Evolutionary conservation across 2,797 vertebrate genomes (phyloP), one percentile per base, ranked within the genome.

Genomic region (Todus mexicanus): DNA sequence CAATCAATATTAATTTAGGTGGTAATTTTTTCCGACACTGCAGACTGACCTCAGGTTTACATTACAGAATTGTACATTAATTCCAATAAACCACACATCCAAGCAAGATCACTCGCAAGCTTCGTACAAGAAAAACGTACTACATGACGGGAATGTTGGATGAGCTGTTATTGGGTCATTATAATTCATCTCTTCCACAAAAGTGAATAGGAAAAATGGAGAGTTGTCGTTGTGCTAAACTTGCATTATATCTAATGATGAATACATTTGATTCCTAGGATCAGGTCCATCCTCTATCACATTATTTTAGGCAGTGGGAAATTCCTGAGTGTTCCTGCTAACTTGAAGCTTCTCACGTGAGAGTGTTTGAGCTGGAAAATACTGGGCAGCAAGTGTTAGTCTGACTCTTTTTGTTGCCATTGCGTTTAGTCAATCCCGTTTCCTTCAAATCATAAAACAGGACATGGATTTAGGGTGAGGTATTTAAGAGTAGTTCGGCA

Each of bases 131-230:
- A 35, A 89, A 69, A 70, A 50, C 69, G 22, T 33, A 35, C 40
- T 63, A 40, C 53, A 12, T 26, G 56, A 47, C 72, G 71, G 77
- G 92, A 90, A 92, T 69, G 60, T 75, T 75, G 40, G 87, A 4
- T 84, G 80, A 94, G 70, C 42, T 89, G 35, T 91, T 93, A 93
- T 22, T 84, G 82, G 93, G 71, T 76, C 53, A 78, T 94, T 95
- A 47, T 45, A 69, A 95, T 96, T 95, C 90, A 65, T 85, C 16
- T 48, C 82, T 90, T 85, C 42, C 33, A 70, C 50, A 61, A 59
- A 86, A 95, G 33, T 6, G 1, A 87, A 82, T 29, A 76, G 63
- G 45, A 65, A 77, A 70, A 76, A 70, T 61, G 50, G 61, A 91
- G 78, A 42, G 60, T 45, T 47, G n/a, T 53, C 5, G 1, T 63